phyloP scores from a whole-genome alignment of 1,140 invertebrate species.

The Anastrepha obliqua region DNA sequence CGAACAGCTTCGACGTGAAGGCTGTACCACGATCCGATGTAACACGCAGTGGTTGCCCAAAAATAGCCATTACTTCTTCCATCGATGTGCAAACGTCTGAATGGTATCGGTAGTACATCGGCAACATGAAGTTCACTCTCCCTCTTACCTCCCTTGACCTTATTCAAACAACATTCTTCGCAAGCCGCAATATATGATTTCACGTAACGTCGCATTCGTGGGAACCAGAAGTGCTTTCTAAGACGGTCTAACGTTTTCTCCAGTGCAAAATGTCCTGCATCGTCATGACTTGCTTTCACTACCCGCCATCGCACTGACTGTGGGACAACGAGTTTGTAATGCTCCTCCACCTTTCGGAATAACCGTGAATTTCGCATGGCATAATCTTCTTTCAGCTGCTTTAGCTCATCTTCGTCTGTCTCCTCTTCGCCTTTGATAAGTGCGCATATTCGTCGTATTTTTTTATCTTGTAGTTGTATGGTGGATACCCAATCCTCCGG shows the following conservation, averaged over 20 bases:
- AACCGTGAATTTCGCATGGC: neutral
- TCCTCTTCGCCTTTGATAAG: neutral
- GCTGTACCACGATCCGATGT: slow-evolving; percentile 67
- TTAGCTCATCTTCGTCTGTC: neutral
- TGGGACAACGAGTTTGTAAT: slow-evolving; percentile 28
- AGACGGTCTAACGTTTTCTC: slow-evolving; percentile 54
- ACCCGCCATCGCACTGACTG: slow-evolving; percentile 51
- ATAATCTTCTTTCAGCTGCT: slow-evolving; percentile 27
- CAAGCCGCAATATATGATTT: slow-evolving; percentile 64
- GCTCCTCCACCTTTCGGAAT: neutral
- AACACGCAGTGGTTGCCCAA: slow-evolving; percentile 61
- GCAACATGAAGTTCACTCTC: slow-evolving; percentile 18
- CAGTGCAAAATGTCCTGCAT: slow-evolving; percentile 48
- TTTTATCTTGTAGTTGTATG: slow-evolving; percentile 49
- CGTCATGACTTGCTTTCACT: slow-evolving; percentile 45
- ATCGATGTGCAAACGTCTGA: slow-evolving; percentile 58
- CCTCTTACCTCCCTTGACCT: slow-evolving; percentile 32
- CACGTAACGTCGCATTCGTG: slow-evolving; percentile 60
- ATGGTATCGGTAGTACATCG: slow-evolving; percentile 54
- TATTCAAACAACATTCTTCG: slow-evolving; percentile 57
- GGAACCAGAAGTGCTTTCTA: slow-evolving; percentile 61
- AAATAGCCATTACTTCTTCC: slow-evolving; percentile 32
- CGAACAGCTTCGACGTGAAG: slow-evolving; percentile 64
- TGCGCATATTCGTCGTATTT: neutral
- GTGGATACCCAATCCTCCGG: slow-evolving; percentile 31